Evolutionary conservation across 2,888 invertebrate species (phyloP).

Genomic region (Rugalucina vietnamica): DNA sequence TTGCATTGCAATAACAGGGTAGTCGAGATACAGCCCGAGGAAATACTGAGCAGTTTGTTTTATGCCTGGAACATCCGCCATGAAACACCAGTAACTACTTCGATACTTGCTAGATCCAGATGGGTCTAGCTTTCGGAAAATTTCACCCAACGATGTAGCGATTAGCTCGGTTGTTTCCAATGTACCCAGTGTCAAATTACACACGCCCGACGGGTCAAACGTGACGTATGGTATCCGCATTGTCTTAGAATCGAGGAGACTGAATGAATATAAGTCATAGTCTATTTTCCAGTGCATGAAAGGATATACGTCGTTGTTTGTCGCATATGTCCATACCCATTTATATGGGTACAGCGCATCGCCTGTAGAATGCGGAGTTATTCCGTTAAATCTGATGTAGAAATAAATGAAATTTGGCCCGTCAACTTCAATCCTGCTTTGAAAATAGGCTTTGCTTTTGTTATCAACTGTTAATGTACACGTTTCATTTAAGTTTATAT

Average conservation of each 20-base stretch:
- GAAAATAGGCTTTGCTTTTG: background rate
- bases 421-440: background rate
- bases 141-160: background rate
- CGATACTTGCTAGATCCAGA: background rate
- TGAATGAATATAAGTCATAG: background rate
- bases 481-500: background rate
- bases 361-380: background rate
- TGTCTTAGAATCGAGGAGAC: background rate
- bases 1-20: slow-evolving; percentile 24
- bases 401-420: background rate
- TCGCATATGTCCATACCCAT: background rate
- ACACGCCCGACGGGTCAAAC: background rate
- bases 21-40: slow-evolving; percentile 37
- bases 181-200: slow-evolving; percentile 2
- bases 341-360: background rate
- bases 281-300: background rate
- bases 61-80: slow-evolving; percentile 30
- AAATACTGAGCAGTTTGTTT: slow-evolving; percentile 29
- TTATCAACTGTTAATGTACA: background rate
- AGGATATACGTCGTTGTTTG: background rate
- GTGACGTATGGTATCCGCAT: background rate
- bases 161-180: background rate
- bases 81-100: slow-evolving; percentile 37
- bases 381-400: background rate
- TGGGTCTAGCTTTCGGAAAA: background rate